Evolutionary conservation across 2,113 vertebrate species (phyloP).

Genomic region (Eurypyga helias): DNA sequence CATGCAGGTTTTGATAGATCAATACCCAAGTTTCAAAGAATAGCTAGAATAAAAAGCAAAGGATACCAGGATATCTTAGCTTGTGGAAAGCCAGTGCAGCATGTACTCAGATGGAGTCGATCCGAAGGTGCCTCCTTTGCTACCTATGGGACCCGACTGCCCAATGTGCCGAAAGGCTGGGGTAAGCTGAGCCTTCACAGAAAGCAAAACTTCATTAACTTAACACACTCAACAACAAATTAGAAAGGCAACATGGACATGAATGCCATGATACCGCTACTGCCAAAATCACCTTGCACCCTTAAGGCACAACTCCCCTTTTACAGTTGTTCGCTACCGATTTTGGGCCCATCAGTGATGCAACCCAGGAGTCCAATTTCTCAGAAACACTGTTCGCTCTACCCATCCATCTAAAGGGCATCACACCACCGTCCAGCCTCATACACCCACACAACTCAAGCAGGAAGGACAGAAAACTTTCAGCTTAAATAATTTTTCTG

Average conservation of each 20-base stretch:
- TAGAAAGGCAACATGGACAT: fast-evolving
- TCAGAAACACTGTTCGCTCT: background rate
- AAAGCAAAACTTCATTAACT: background rate
- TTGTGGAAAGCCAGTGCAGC: background rate
- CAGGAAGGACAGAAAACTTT: background rate
- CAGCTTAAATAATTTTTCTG: background rate
- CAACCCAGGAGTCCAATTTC: background rate
- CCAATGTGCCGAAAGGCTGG: background rate
- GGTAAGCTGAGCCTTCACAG: background rate
- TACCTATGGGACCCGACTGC: background rate
- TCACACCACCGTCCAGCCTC: background rate
- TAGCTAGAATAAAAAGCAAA: background rate
- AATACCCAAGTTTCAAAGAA: background rate
- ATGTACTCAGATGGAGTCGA: fast-evolving
- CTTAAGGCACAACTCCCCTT: background rate
- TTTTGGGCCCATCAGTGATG: background rate
- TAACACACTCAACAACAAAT: background rate
- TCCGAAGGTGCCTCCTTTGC: background rate
- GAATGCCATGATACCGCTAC: background rate
- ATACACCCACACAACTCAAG: background rate
- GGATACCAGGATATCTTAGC: fast-evolving
- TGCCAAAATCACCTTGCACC: background rate
- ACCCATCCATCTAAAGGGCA: background rate
- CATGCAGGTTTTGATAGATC: background rate
- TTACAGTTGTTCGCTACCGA: background rate